Evolutionary conservation across 2,888 invertebrate species (phyloP), one percentile per base, ranked within the genome.

Genomic region (Tanytarsus gracilentus): DNA sequence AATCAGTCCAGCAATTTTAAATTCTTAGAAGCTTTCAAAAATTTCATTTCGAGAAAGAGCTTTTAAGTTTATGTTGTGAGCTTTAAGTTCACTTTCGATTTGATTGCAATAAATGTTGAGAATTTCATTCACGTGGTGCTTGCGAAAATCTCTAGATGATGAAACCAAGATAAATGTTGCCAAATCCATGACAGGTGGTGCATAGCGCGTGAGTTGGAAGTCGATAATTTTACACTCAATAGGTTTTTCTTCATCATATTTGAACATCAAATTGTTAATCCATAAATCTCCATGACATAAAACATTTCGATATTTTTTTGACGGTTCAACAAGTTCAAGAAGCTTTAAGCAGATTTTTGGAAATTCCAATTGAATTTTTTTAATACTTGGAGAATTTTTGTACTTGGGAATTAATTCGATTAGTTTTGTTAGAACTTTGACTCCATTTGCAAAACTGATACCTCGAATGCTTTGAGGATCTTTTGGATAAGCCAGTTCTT

Each of bases 161-260:
- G 79, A 80, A 55, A 81, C 74, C 66, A 78, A 77, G 1, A 84
- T 69, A 23, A 79, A 70, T 25, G 78, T 69, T 68, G 80, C 76
- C 1, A 83, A 72, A 65, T 88, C 87, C 49, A 83, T 76, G 18
- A 82, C 78, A 0, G 84, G 82, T 0, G 86, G 84, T 14, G 79
- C 79, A 67, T 82, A 85, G 25, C 82, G 76, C 0, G 78, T 72
- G 53, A 84, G 74, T 70, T 86, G 86, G 66, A 81, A 87, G 69
- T 87, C 87, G 2, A 88, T 79, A 8, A 87, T 68, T 29, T 81
- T 68, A 64, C 84, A 83, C 26, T 80, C 77, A 2, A 79, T 72
- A 1, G 81, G 79, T 0, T 71, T 70, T 27, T 72, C 65, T 16
- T 71, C 18, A 60, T 63, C 63, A 36, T 62, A 63, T 61, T 67